Evolutionary conservation across 2,797 vertebrate genomes (phyloP), one percentile per base, ranked within the genome.

Genomic region (Ammospiza maritima): DNA sequence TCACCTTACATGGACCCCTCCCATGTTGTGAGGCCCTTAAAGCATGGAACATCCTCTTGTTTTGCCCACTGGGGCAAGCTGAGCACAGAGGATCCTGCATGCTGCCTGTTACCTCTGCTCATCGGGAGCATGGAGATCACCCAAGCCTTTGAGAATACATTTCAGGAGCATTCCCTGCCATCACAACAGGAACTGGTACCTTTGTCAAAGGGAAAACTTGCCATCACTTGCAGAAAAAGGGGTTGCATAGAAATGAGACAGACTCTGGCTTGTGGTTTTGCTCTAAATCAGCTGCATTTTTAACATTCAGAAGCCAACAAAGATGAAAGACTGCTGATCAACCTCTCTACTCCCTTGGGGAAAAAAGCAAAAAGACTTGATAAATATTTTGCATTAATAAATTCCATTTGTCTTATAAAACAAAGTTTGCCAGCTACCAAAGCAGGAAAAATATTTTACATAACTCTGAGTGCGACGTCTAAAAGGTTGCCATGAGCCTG

Each of bases 341-440:
- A 90, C 82, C 67, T 85, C 83, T 96, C 76, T 30, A 48, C 47
- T 82, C 82, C 62, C 56, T 91, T 90, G 75, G 54, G 74, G 48
- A 74, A 89, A 82, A 56, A 84, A 72, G 40, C 76, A 94, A 82
- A 88, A 96, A 91, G 86, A 88, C 87, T 95, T 93, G 94, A 96
- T 96, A 98, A 98, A 98, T 97, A 97, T 95, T 97, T 98, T 96
- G 90, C 95, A 95, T 97, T 98, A 97, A 98, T 98, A 98, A 97
- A 98, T 98, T 98, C 98, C 97, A 97, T 97, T 98, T 97, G 97
- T 97, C 91, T 95, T 97, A 95, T 95, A 96, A 97, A 96, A 96
- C 34, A 61, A 84, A 88, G 82, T 96, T 96, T 98, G 97, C 97
- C 98, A 98, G 75, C 94, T 96, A 96, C 97, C 96, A 94, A 96